These are phyloP conservation scores for Cepaea nemoralis DNA, from an alignment of 1,140 invertebrate species.

Conservation along the genomic window DNA sequence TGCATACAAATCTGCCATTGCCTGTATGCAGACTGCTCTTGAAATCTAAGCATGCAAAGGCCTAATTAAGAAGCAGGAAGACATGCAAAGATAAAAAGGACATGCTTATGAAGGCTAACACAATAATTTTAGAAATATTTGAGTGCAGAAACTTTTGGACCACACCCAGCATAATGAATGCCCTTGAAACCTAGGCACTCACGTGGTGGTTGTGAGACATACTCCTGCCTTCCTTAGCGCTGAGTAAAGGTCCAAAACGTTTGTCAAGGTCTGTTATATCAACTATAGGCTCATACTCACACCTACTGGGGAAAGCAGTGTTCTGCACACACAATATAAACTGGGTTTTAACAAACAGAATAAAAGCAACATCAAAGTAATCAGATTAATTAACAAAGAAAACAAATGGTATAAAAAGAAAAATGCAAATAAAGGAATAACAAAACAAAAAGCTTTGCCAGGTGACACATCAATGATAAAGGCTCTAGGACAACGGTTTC, in stretches of 20 bases:
- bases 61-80: no score
- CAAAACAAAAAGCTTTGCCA: not conserved
- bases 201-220: conserved; percentile 3
- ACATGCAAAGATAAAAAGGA: no score
- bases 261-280: conserved; percentile 34
- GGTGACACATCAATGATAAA: not conserved
- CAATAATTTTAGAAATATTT: no score
- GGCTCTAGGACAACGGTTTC: no score
- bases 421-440: not conserved
- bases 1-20: no score
- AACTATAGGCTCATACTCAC: conserved; percentile 38
- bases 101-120: no score
- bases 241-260: conserved; percentile 17
- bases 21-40: no score
- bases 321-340: conserved; percentile 9
- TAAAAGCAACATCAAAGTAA: not conserved
- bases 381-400: not conserved
- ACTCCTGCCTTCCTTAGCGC: not conserved
- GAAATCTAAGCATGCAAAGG: no score
- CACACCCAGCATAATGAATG: not conserved
- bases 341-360: not conserved
- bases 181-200: conserved; percentile 8
- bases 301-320: not conserved
- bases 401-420: not conserved
- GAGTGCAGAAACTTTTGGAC: no score